Conservation (phyloP, 2,888 invertebrate genomes). For the Chelonus formosanus region DNA sequence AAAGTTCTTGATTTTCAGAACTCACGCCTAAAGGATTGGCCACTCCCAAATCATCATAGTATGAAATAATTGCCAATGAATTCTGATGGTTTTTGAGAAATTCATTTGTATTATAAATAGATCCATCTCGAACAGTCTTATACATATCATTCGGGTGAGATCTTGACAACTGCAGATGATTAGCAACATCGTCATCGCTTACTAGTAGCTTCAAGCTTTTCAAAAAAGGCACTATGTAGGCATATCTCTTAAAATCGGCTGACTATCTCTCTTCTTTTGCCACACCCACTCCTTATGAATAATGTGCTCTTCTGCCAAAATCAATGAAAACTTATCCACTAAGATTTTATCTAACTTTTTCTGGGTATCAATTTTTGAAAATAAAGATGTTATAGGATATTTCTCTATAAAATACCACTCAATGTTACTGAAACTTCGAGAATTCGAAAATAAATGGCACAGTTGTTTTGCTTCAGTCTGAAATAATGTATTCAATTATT, state of each 20-base stretch:
- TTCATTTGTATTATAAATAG: conserved; percentile 38
- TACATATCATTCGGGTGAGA: conserved; percentile 25
- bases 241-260: conserved; percentile 8
- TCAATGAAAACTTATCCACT: too few species aligned
- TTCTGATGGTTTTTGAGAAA: conserved; percentile 36
- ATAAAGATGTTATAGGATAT: too few species aligned
- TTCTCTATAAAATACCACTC: too few species aligned
- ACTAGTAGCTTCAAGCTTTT: conserved; percentile 37
- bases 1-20: conserved; percentile 39
- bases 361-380: too few species aligned
- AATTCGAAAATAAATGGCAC: too few species aligned
- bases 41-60: conserved; percentile 43
- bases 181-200: conserved; percentile 35
- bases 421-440: too few species aligned
- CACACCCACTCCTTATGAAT: conserved; percentile 15
- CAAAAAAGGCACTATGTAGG: conserved; percentile 37
- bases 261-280: conserved; percentile 3
- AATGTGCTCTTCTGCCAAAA: too few species aligned
- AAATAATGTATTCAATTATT: too few species aligned
- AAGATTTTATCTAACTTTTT: too few species aligned
- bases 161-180: conserved; percentile 34
- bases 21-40: conserved; percentile 41
- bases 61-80: conserved; percentile 43
- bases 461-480: too few species aligned
- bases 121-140: conserved; percentile 40